Evolutionary conservation across 2,888 invertebrate genomes (phyloP), one percentile per base, ranked within the genome.

Genomic region (Orchesella flavescens): DNA sequence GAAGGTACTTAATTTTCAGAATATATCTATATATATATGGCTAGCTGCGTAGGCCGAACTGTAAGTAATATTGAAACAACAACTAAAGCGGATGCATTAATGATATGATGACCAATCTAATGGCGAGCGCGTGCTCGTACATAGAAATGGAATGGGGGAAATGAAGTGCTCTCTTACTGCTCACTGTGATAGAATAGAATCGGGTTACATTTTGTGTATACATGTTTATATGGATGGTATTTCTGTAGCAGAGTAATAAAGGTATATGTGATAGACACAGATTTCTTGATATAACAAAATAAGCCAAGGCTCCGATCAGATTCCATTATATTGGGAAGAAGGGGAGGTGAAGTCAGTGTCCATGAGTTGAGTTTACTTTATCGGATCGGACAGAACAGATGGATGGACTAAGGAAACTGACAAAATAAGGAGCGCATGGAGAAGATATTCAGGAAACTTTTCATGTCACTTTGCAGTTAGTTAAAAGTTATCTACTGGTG

Each of bases 381-480:
- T 80, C 85, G 78, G 74, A 75, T 68, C 71, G 66, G 77, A 78
- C 85, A 66, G 46, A 82, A 65, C 83, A 83, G 83, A 83, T 83
- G 83, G 83, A 83, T 83, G 83, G 77, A 73, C 77, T 57, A 59
- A 65, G 72, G 72, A 76, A 59, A 57, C 83, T 77, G 83, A 83
- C 83, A 83, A 65, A 72, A 82, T 53, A 65, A 76, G 53, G 73
- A 77, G 66, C 63, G 57, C 65, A 44, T 17, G 55, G 59, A 75
- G 53, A 12, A 82, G 73, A 72, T 71, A 59, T 69, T 76, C 65
- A 72, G 71, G 63, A 76, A 82, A 77, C 72, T 83, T 83, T 83
- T 83, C 83, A 83, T 83, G 83, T 83, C 83, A 83, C 83, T 83
- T 83, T 77, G 83, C 83, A 83, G 83, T 83, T 83, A 77, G 83